Evolutionary conservation across 2,113 vertebrate genomes (phyloP), one percentile per base, ranked within the genome.

Genomic region (Channa argus): DNA sequence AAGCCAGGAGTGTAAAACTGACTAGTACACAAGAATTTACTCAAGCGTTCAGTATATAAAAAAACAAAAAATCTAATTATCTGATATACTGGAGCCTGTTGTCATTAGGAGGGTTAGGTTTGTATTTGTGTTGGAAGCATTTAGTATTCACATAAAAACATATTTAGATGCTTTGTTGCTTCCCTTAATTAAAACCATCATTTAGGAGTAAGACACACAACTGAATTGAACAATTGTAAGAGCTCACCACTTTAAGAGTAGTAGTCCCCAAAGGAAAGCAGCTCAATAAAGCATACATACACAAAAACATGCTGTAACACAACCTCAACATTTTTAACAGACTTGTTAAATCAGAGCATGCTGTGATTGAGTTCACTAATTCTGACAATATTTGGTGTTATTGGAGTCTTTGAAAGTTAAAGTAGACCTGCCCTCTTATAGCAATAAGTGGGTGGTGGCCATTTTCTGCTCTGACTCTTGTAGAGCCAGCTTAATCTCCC

Each of bases 401-500:
- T 6, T 61, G 39, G 3, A 33, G 12, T 56, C 10, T 36, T 51
- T 8, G 24, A 69, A 61, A 45, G 2, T 14, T 47, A 6, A 6
- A 38, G 8, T 54, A 54, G 5, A 54, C 2, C 5, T 76, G 51
- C 10, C 39, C 54, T 71, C 33, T 63, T 53, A 63, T 50, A 79
- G 44, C 63, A 53, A 60, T 14, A 68, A 77, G 66, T 84, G 37
- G 72, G 71, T 47, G 43, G 63, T 59, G 70, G 71, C 58, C 54
- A 73, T 78, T 84, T 81, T 82, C 41, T 66, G 46, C 58, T 63
- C 63, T 8, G 13, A 33, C 73, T 74, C 63, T 66, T 78, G 14
- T 39, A 38, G 51, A 75, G 62, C 44, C 61, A 65, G 37, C 34
- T 63, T 74, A 82, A 70, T 87, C 71, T 86, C 81, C 71, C 70